Evolutionary conservation across 2,797 vertebrate species (phyloP).

Genomic region (Dallia pectoralis): DNA sequence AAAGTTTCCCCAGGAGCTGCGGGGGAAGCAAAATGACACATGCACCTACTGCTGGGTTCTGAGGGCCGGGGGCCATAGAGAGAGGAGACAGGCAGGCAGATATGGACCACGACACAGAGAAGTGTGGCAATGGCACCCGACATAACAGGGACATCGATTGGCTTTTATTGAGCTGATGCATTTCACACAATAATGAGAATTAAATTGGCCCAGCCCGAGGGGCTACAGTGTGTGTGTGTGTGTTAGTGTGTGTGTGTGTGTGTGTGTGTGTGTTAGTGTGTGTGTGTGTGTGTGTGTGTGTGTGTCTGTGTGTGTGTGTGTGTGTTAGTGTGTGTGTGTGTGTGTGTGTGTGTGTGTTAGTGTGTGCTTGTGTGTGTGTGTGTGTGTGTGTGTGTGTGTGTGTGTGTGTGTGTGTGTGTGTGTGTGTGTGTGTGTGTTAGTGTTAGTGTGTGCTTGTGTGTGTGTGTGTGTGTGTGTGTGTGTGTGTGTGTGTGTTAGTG

Average conservation of each 20-base stretch:
- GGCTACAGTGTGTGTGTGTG: slow-evolving; percentile 12
- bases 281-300: too few relatives aligned
- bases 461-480: not conserved
- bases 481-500: not conserved
- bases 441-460: slow-evolving; percentile 22
- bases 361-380: too few relatives aligned
- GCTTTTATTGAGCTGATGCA: slow-evolving; percentile 46
- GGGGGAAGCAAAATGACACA: too few relatives aligned
- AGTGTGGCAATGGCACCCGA: slow-evolving; percentile 4
- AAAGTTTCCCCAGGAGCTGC: not conserved
- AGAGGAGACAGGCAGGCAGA: slow-evolving; percentile 36
- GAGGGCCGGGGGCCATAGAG: not conserved
- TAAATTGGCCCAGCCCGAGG: not conserved
- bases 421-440: too few relatives aligned
- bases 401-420: too few relatives aligned
- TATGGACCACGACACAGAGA: slow-evolving; percentile 31
- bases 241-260: not conserved
- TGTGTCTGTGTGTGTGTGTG: not conserved
- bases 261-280: not conserved
- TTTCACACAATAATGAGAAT: slow-evolving; percentile 20
- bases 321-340: not conserved
- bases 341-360: too few relatives aligned
- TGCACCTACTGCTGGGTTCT: too few relatives aligned
- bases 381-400: too few relatives aligned
- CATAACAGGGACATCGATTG: slow-evolving; percentile 52